Base-by-base conservation (phyloP, 2,888 invertebrate genomes). In the Folsomia manolachei region DNA sequence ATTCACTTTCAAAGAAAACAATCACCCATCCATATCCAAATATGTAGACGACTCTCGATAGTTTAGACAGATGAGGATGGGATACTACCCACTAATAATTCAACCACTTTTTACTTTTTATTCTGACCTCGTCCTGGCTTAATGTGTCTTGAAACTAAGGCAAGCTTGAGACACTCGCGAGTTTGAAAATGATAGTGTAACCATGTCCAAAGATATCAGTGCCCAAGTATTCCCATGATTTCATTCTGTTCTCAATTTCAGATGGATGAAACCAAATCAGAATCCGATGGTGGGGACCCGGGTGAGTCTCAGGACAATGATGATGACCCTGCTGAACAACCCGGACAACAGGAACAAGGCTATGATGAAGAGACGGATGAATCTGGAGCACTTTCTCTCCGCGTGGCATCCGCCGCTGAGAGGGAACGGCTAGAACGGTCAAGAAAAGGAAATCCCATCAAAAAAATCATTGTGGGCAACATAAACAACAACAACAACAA, bases 381-480 rank as follows among this genome's bases (percentile, higher is more conserved):
- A n/a, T 73, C 72, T 18, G 72, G 72, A 11, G 71, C 73, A 2
- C 39, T 73, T 26, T 71, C 74, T 64, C 70, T 74, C 24, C 73
- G 73, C 66, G 68, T 61, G 63, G 60, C 52, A 23, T 56, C 71
- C 21, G 65, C 52, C 67, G 72, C 19, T 21, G 75, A 77, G 61
- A 65, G 73, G 51, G 79, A 78, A 53, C 61, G 76, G 51, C 56
- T 72, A 51, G 77, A 79, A 23, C 78, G 79, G 63, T 78, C 79
- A 62, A 66, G 79, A 66, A 81, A 79, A 76, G 79, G 79, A 23
- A 79, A 79, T 72, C 81, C 79, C 21, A 79, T 81, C 61, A 81
- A 81, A 70, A 81, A 79, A 53, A 79, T 79, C 27, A 78, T 79
- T 7, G 74, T 78, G 26, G 79, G 78, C 9, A 79, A 76, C 60